Percentiles rank a stretch among this genome's conserved stretches.
Evolutionary conservation across 2,113 vertebrate species (phyloP).

Genomic region (Zosterops lateralis): DNA sequence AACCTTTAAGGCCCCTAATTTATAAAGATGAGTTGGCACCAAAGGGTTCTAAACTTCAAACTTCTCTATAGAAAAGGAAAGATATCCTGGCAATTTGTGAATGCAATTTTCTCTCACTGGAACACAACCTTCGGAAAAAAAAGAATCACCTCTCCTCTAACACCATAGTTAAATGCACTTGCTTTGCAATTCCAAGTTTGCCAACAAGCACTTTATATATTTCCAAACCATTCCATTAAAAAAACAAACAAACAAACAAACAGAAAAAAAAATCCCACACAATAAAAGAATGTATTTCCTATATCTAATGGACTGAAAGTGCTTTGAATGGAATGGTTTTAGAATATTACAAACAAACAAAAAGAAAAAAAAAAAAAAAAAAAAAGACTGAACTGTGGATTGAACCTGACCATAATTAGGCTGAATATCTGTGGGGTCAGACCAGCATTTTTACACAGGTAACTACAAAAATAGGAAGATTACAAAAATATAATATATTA

Average conservation of each 20-base stretch:
- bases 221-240: constrained; percentile 81
- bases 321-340: constrained; percentile 92
- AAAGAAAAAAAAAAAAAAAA: neutral
- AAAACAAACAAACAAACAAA: constrained; percentile 13
- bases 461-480: constrained; percentile 80
- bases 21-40: constrained; percentile 71
- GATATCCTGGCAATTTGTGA: constrained; percentile 64
- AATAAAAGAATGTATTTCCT: constrained; percentile 67
- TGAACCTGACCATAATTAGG: constrained; percentile 70
- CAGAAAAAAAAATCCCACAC: constrained; percentile 28
- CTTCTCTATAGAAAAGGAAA: constrained; percentile 69
- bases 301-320: constrained; percentile 88
- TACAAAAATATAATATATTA: constrained; percentile 83
- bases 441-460: constrained; percentile 79
- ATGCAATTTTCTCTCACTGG: constrained; percentile 63
- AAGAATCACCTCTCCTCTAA: constrained; percentile 58
- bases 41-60: constrained; percentile 65
- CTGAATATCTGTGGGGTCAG: constrained; percentile 64
- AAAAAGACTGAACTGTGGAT: constrained; percentile 73
- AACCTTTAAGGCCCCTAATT: constrained; percentile 72
- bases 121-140: constrained; percentile 60
- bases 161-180: constrained; percentile 74
- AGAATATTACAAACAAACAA: constrained; percentile 66
- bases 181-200: constrained; percentile 67
- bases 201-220: constrained; percentile 60